phyloP scores from a whole-genome alignment of 2,113 vertebrate genomes.

The Alethe castanea region DNA sequence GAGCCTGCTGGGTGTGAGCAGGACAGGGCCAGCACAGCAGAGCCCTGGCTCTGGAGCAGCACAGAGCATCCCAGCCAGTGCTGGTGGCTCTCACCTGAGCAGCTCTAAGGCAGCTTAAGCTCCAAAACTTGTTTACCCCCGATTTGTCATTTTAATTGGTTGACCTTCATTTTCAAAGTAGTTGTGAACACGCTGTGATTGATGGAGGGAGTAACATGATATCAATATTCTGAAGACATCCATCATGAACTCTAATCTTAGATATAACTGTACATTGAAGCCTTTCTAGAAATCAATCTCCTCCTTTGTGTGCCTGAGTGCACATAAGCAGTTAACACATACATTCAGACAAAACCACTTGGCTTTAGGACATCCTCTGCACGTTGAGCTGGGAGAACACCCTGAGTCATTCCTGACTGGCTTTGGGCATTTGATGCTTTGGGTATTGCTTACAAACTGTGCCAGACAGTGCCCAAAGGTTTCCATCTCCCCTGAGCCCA shows the following conservation, averaged over 20 bases:
- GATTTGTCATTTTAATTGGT: neutral
- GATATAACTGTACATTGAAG: neutral
- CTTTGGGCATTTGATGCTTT: neutral
- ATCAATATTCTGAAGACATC: slow-evolving; percentile 3
- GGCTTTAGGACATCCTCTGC: neutral
- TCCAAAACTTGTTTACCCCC: neutral
- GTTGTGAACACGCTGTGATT: neutral
- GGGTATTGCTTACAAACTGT: neutral
- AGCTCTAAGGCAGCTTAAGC: neutral
- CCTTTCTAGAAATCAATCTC: neutral
- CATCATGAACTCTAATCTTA: neutral
- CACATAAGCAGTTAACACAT: neutral
- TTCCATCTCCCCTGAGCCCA: neutral
- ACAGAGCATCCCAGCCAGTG: neutral
- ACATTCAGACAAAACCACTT: neutral
- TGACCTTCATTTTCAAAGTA: neutral
- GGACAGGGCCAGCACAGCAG: neutral
- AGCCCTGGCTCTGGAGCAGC: neutral
- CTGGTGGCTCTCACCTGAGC: neutral
- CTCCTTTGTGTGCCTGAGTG: neutral
- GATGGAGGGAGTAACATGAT: slow-evolving; percentile 9
- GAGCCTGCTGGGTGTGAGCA: neutral
- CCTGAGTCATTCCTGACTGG: neutral
- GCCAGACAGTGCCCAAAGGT: neutral
- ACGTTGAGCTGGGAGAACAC: neutral